A percentile compares a stretch with the other conserved stretches of the same genome.
Evolutionary conservation across 1,140 invertebrate genomes (phyloP).

Genomic region (Sycobia sp.): DNA sequence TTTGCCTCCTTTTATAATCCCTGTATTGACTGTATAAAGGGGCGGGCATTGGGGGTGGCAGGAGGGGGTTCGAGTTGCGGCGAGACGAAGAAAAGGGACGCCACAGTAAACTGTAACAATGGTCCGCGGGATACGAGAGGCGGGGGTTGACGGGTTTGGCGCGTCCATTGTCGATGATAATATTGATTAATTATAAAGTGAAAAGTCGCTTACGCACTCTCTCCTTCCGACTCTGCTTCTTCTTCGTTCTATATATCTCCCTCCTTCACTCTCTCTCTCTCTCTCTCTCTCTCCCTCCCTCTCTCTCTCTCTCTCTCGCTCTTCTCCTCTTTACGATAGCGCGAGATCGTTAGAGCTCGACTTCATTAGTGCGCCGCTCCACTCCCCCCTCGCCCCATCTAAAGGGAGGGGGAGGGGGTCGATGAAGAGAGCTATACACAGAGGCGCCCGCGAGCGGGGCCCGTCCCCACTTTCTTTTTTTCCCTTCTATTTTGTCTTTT

Average conservation of each 20-base stretch:
- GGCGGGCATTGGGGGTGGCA: background rate
- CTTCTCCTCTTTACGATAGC: background rate
- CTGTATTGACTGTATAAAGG: too few relatives aligned
- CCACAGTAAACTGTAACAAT: constrained; percentile 46
- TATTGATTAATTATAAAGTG: constrained; percentile 51
- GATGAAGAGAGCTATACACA: background rate
- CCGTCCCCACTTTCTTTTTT: too few relatives aligned
- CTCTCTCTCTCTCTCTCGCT: too few relatives aligned
- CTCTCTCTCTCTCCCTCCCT: constrained; percentile 21
- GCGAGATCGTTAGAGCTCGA: constrained; percentile 34
- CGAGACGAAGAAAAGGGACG: constrained; percentile 9
- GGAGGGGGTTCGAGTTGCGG: constrained; percentile 29
- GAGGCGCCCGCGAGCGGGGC: background rate
- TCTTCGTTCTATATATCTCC: too few relatives aligned
- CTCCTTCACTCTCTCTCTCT: constrained; percentile 7
- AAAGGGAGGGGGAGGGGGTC: background rate
- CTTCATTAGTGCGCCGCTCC: too few relatives aligned
- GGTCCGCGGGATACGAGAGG: constrained; percentile 23
- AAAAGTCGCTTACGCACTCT: constrained; percentile 37
- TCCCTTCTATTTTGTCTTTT: too few relatives aligned
- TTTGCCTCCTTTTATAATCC: constrained; percentile 27
- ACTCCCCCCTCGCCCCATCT: background rate
- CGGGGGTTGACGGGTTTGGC: background rate
- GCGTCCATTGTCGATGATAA: constrained; percentile 48
- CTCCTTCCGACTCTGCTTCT: constrained; percentile 1